Percentiles rank a stretch among this genome's conserved stretches.
phyloP scores from a whole-genome alignment of 2,888 invertebrate species.

The Drosophila percnosoma region DNA sequence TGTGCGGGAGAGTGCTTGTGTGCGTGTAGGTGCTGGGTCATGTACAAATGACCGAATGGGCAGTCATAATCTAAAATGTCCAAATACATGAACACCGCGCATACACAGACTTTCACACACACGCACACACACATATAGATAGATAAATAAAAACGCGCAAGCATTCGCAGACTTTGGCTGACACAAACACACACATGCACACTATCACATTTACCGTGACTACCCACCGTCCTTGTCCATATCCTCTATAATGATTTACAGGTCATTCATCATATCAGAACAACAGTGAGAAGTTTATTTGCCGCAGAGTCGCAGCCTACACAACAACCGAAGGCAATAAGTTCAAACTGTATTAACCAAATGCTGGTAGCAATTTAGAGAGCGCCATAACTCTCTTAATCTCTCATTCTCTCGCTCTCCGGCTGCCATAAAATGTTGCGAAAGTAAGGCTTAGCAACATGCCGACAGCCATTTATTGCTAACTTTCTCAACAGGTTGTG shows the following conservation, averaged over 20 bases:
- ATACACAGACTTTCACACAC: not conserved
- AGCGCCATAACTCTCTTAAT: slow-evolving; percentile 10
- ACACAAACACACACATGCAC: slow-evolving; percentile 25
- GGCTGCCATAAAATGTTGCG: slow-evolving; percentile 46
- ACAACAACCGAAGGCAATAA: slow-evolving; percentile 27
- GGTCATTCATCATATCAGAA: slow-evolving; percentile 77
- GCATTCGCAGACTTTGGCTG: slow-evolving; percentile 45
- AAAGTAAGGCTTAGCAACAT: slow-evolving; percentile 43
- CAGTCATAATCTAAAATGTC: slow-evolving; percentile 66
- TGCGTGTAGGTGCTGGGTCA: slow-evolving; percentile 11
- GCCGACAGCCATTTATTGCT: slow-evolving; percentile 29
- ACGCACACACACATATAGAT: slow-evolving; percentile 5
- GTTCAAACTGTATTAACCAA: slow-evolving; percentile 33
- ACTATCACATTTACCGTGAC: slow-evolving; percentile 18
- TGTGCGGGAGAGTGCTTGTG: not conserved
- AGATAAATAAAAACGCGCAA: slow-evolving; percentile 27
- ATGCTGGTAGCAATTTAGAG: slow-evolving; percentile 34
- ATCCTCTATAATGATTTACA: slow-evolving; percentile 73
- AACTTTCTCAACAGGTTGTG: slow-evolving; percentile 76
- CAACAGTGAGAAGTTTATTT: slow-evolving; percentile 51
- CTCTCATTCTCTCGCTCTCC: not conserved
- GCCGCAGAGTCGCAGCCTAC: slow-evolving; percentile 36
- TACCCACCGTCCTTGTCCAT: slow-evolving; percentile 53
- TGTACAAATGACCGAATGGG: slow-evolving; percentile 53
- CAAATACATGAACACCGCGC: slow-evolving; percentile 30